Evolutionary conservation across 2,888 invertebrate species (phyloP).

Genomic region (Phasia obesa): DNA sequence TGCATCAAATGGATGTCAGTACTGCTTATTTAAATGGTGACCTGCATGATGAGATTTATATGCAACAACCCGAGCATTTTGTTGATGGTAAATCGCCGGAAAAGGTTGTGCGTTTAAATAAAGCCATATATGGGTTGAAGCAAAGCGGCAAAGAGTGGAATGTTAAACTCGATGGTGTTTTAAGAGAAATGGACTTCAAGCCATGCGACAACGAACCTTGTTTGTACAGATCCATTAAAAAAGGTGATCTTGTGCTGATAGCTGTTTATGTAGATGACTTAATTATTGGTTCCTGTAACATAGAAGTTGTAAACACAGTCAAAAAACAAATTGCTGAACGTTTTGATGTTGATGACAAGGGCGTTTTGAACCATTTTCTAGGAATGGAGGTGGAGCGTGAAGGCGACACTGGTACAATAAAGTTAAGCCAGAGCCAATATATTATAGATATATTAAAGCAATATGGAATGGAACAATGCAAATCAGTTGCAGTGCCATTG

Average conservation of each 20-base stretch:
- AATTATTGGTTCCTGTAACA: neutral
- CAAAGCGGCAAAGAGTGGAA: slow-evolving; percentile 70
- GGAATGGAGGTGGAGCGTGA: too few relatives aligned
- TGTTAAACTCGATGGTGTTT: slow-evolving; percentile 46
- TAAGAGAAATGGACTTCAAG: slow-evolving; percentile 57
- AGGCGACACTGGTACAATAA: too few relatives aligned
- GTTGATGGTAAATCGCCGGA: slow-evolving; percentile 26
- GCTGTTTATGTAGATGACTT: neutral
- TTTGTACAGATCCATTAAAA: slow-evolving; percentile 38
- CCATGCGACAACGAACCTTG: slow-evolving; percentile 58
- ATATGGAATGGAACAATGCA: too few relatives aligned
- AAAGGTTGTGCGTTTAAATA: slow-evolving; percentile 22
- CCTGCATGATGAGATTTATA: slow-evolving; percentile 60
- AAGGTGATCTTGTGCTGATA: neutral
- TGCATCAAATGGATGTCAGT: slow-evolving; percentile 66
- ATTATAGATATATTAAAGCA: too few relatives aligned
- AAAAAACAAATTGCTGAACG: too few relatives aligned
- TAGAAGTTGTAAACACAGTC: too few relatives aligned
- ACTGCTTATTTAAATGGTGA: slow-evolving; percentile 62
- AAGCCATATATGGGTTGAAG: slow-evolving; percentile 13
- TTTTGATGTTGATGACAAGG: too few relatives aligned
- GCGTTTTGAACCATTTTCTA: neutral
- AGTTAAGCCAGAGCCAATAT: too few relatives aligned
- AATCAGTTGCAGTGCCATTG: too few relatives aligned
- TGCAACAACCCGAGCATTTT: slow-evolving; percentile 58